Percentiles rank a stretch among this genome's conserved stretches.
phyloP scores from a whole-genome alignment of 1,140 invertebrate species.

The Tetramorium alpestre region DNA sequence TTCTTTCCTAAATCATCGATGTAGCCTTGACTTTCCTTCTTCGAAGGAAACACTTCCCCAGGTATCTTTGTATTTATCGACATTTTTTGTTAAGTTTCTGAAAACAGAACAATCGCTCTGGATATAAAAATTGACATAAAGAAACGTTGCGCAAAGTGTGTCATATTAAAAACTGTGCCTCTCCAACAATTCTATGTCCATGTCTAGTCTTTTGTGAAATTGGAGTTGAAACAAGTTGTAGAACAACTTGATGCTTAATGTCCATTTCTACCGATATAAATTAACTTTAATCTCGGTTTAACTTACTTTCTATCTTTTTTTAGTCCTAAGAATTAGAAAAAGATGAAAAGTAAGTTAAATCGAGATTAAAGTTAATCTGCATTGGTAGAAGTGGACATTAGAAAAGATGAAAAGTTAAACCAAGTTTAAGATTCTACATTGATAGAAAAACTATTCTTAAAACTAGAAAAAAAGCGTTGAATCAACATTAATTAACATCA shows the following conservation, averaged over 20 bases:
- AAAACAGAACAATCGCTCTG: not conserved
- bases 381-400: too few relatives aligned
- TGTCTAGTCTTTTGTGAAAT: not conserved
- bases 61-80: constrained; percentile 75
- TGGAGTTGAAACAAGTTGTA: not conserved
- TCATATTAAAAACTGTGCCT: not conserved
- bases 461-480: too few relatives aligned
- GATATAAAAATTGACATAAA: not conserved
- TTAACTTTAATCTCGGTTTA: too few relatives aligned
- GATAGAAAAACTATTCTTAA: too few relatives aligned
- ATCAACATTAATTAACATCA: too few relatives aligned
- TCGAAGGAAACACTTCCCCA: constrained; percentile 75
- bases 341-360: too few relatives aligned
- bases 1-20: constrained; percentile 84
- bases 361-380: too few relatives aligned
- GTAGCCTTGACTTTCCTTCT: constrained; percentile 82
- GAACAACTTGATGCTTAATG: not conserved
- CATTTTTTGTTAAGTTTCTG: constrained; percentile 25
- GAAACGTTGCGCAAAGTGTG: not conserved
- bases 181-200: not conserved
- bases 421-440: too few relatives aligned
- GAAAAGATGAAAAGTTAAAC: too few relatives aligned
- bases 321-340: too few relatives aligned
- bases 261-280: too few relatives aligned
- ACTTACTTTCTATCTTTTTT: too few relatives aligned